A percentile compares a stretch with the other conserved stretches of the same genome.
These are phyloP conservation scores for Phytoseiulus persimilis DNA, from an alignment of 2,888 invertebrate genomes.

Conservation along the genomic window DNA sequence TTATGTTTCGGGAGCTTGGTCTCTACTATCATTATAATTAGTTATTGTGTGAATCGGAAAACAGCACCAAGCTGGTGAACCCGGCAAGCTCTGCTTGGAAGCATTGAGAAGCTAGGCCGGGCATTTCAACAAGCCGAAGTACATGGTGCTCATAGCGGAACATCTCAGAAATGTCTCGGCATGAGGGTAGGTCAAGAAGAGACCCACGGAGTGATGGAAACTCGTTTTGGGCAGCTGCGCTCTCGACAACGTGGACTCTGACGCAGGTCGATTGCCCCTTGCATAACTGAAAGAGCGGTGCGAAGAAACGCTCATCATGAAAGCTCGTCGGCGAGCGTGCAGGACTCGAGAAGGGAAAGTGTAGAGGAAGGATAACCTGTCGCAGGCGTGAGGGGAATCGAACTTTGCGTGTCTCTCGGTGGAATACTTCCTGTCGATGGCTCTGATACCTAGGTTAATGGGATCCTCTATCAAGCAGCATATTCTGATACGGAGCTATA, in stretches of 20 bases:
- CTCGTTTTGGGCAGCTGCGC: neutral
- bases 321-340: neutral
- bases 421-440: neutral
- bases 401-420: neutral
- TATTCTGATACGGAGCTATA: neutral
- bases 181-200: slow-evolving; percentile 58
- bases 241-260: neutral
- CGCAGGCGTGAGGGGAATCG: neutral
- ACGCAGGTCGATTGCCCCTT: neutral
- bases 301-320: neutral
- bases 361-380: neutral
- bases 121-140: neutral
- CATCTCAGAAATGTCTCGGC: slow-evolving; percentile 68
- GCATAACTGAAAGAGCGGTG: neutral
- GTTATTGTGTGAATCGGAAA: neutral
- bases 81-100: neutral
- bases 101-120: neutral
- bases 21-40: neutral
- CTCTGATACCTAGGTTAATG: neutral
- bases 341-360: neutral
- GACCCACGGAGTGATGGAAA: neutral
- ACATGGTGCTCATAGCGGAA: neutral
- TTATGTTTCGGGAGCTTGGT: neutral
- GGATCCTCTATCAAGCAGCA: neutral
- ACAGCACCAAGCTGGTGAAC: neutral